Conservation (phyloP, 2,888 invertebrate species). For the Iselma pallidipennis region DNA sequence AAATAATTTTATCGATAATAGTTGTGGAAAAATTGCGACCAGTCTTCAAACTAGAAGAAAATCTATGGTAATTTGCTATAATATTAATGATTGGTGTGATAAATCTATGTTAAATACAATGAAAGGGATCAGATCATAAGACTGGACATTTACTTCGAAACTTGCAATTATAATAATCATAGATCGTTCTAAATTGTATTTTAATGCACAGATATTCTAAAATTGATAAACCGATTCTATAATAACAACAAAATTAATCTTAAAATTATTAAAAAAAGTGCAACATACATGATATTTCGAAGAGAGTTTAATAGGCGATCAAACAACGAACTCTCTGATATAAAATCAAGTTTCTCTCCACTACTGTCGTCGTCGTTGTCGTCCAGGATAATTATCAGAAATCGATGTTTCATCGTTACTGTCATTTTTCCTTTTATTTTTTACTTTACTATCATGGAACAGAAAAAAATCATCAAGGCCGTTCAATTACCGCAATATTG, state of each 20-base stretch:
- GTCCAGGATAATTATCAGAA: background rate
- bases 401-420: background rate
- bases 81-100: too few relatives aligned
- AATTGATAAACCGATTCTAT: background rate
- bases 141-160: too few relatives aligned
- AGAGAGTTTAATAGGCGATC: background rate
- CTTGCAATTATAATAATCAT: background rate
- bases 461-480: background rate
- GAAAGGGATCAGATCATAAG: background rate
- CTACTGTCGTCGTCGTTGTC: too few relatives aligned
- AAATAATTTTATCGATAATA: too few relatives aligned
- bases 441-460: background rate
- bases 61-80: too few relatives aligned
- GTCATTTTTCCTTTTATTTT: background rate
- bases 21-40: too few relatives aligned
- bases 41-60: too few relatives aligned
- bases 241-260: background rate
- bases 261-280: too few relatives aligned
- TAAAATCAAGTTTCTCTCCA: conserved; percentile 1
- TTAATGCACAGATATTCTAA: background rate
- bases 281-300: background rate
- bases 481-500: background rate
- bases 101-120: too few relatives aligned
- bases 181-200: background rate
- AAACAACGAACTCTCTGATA: background rate